Base-by-base conservation (phyloP, 2,113 vertebrate species). In the Prunella himalayana region DNA sequence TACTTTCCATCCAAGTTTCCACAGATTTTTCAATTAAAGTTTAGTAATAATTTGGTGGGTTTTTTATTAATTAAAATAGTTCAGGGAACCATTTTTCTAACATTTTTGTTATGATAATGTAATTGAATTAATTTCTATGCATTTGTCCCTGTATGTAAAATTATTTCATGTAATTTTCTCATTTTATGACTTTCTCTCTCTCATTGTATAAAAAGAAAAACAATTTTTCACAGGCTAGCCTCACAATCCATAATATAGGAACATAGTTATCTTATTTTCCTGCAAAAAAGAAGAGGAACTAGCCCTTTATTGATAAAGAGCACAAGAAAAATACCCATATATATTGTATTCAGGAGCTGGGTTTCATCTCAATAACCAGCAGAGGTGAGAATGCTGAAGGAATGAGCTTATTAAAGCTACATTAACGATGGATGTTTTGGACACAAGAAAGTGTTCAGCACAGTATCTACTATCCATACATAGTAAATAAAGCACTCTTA, bases 11-110 rank as follows among this genome's bases (percentile, higher is more conserved):
- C 53, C 28, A 83, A 81, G 81, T 75, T 85, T 88, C 69, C 91
- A 95, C 56, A 97, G 94, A 95, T 80, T 95, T 97, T 95, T 87
- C 93, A 97, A 87, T 97, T 97, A 96, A 65, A 91, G 54, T 81
- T 95, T 65, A 83, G 91, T 69, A 94, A 87, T 89, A 95, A 90
- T 95, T 94, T 37, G 30, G 45, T 39, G 33, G 15, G 41, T 5
- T 73, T 94, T 97, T 97, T 84, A 97, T 96, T 97, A 97, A 98
- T 97, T 97, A 97, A 97, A 97, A 92, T 94, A 90, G 71, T 63
- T 86, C 59, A 78, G 53, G 72, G 70, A 97, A 94, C 63, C 2
- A 37, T 77, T 89, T 91, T 89, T 37, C 57, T 54, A 77, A 85
- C 77, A 84, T 84, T 91, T 95, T 90, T 95, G 72, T 96, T 72